A percentile compares a stretch with the other conserved stretches of the same genome.
Conservation (phyloP, 2,888 invertebrate species). For the Acanthopleura granulata region DNA sequence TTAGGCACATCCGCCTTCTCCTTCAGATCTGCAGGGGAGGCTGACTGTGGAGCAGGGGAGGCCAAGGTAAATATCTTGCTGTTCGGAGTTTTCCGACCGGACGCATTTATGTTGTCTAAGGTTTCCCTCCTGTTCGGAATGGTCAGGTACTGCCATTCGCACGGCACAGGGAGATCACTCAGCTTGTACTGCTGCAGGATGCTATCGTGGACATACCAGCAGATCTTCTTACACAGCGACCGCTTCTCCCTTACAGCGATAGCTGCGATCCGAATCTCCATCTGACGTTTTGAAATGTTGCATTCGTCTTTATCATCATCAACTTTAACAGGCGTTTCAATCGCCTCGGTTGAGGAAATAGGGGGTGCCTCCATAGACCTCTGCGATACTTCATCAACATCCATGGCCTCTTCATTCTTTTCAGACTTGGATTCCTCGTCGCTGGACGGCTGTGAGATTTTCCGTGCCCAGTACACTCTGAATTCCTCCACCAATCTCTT, state of each 20-base stretch:
- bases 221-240: constrained; percentile 73
- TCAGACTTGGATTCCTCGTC: not conserved
- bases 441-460: constrained; percentile 35
- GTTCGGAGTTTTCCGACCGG: not conserved
- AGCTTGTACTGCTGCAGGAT: constrained; percentile 73
- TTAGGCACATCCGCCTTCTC: not conserved
- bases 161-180: constrained; percentile 66
- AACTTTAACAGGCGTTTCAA: constrained; percentile 19
- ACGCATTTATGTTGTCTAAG: not conserved
- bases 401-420: constrained; percentile 28
- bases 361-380: not conserved
- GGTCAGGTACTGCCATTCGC: not conserved
- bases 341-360: not conserved
- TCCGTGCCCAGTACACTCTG: constrained; percentile 73
- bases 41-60: not conserved
- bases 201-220: constrained; percentile 78
- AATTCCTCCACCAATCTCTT: constrained; percentile 77
- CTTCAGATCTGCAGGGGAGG: not conserved
- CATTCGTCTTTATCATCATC: constrained; percentile 34
- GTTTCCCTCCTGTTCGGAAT: not conserved
- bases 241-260: constrained; percentile 76
- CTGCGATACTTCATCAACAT: constrained; percentile 26
- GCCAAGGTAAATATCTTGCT: not conserved
- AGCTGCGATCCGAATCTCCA: constrained; percentile 72
- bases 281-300: constrained; percentile 62